Evolutionary conservation across 2,888 invertebrate species (phyloP), one percentile per base, ranked within the genome.

Genomic region (Drepana falcataria): DNA sequence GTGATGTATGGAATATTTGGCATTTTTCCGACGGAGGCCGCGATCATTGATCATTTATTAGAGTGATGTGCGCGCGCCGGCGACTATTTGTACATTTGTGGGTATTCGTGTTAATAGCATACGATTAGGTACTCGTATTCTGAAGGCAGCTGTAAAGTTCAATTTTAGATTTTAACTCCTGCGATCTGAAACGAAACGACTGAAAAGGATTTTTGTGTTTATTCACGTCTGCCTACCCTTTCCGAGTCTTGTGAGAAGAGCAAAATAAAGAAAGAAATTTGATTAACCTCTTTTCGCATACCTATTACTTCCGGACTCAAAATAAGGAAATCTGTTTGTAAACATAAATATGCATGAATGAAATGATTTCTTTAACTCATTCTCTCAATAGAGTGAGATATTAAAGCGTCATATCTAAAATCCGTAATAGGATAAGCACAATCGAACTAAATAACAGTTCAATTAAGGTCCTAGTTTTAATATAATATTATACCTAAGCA

Each of bases 1-100:
- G 84, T 89, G 90, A 89, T 89, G 83, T 89, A 88, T 89, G 85
- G 87, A 87, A 87, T 87, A 87, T 88, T 87, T 88, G 86, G 88
- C 89, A 86, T 87, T 87, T 85, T 82, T 81, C 78, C 74, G 72
- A 64, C 73, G 65, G 67, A 61, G 69, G 63, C 65, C 62, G 66
- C 54, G 75, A 85, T 84, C 87, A 89, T 88, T 83, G 85, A 88
- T 88, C 87, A 88, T 85, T 44, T 88, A 87, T 83, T 87, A 86
- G 80, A 81, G 74, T 74, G 79, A 75, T 71, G 67, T 72, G 78
- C 71, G 76, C 77, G 68, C 74, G 73, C 76, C 72, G 68, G 59
- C 70, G 67, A 61, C 63, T 59, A 59, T 59, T 57, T 68, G 71
- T 61, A 73, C 73, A 66, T 74, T 71, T 68, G 75, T 72, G 33